A percentile compares a stretch with the other conserved stretches of the same genome.
Conservation (phyloP, 1,140 invertebrate species). For the Drosophila kepulauana region DNA sequence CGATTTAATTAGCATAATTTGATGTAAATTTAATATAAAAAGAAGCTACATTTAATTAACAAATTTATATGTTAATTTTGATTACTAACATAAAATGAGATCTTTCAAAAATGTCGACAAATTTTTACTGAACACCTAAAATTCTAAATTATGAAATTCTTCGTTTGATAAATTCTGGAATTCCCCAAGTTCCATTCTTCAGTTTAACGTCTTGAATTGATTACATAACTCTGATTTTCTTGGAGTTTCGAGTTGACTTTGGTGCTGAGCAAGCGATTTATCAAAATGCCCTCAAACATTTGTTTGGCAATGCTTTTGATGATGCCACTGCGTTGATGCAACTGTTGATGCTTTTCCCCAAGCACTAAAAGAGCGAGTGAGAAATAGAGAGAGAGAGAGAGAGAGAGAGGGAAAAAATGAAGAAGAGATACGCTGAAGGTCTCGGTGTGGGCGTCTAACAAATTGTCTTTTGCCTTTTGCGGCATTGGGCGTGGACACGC, state of each 20-base stretch:
- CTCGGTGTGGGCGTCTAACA: constrained; percentile 34
- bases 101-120: too few species aligned
- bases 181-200: neutral
- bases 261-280: constrained; percentile 6
- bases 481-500: constrained; percentile 32
- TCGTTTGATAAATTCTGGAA: too few species aligned
- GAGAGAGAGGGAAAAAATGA: neutral
- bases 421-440: neutral
- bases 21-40: too few species aligned
- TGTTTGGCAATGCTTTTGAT: constrained; percentile 27
- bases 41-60: too few species aligned
- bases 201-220: neutral
- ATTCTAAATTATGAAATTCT: too few species aligned
- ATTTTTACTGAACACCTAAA: too few species aligned
- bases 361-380: neutral
- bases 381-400: neutral
- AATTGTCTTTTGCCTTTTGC: constrained; percentile 40
- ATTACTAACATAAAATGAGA: too few species aligned
- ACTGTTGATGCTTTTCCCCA: constrained; percentile 12
- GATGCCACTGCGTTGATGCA: constrained; percentile 19
- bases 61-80: too few species aligned
- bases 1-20: too few species aligned
- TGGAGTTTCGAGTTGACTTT: neutral
- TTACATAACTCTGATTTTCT: neutral
- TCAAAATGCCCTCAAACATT: constrained; percentile 23